Base-by-base conservation (phyloP, 1,140 invertebrate genomes). In the Aethina tumida region DNA sequence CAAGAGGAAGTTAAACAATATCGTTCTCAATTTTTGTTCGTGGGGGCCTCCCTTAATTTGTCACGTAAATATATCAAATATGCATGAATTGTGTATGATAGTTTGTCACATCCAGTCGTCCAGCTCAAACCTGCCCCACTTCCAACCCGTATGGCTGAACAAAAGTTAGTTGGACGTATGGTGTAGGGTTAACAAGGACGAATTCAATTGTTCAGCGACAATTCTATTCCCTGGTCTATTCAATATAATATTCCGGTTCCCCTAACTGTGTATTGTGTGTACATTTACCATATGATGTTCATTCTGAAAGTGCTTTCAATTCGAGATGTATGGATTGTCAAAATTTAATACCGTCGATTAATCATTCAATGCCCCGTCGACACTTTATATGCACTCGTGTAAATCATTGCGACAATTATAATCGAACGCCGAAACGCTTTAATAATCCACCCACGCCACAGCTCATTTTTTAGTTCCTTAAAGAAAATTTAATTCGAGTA, bases 41-140 rank as follows among this genome's bases (percentile, higher is more conserved):
- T 39, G 25, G 30, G 46, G 51, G 46, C 45, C 29, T 39, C 35
- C 44, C 43, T 44, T 52, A 54, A 58, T 59, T 59, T 58, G 57
- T 58, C 57, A 52, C 57, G 52, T 55, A 59, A 59, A 59, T 58
- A 55, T 55, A 58, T 59, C 55, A 59, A 59, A 58, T 58, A 59
- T 58, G 53, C 55, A 58, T 55, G 52, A 53, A 55, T 49, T 47
- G 51, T 47, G 35, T 49, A 40, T 53, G 46, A 55, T 50, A 45
- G 43, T 36, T 46, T 43, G 38, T 51, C 38, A 43, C 38, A 32
- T 28, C 45, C 38, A 47, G 36, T 41, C 10, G 38, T 16, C 47
- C 53, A 52, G 25, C 10, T 20, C 8, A 30, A 36, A 31, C 36
- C 9, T 38, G 12, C 29, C n/a, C 17, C 31, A n/a, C 26, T 5